Conservation (phyloP, 2,797 vertebrate genomes). For the Chiroxiphia lanceolata region DNA sequence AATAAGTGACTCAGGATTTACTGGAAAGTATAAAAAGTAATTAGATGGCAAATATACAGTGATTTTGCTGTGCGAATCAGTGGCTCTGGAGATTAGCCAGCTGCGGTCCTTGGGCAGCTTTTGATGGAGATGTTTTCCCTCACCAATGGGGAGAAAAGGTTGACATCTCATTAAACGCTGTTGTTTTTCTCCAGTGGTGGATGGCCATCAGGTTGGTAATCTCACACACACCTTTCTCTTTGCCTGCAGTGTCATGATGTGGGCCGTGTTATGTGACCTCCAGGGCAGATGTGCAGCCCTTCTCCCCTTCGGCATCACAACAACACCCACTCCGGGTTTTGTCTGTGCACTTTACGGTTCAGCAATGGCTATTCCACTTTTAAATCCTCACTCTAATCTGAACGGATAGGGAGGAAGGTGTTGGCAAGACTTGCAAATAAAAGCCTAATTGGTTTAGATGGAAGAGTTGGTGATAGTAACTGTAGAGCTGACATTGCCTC, state of each 20-base stretch:
- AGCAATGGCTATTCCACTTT: not conserved
- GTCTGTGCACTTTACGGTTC: not conserved
- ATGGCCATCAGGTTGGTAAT: not conserved
- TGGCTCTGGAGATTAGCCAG: not conserved
- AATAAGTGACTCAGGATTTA: not conserved
- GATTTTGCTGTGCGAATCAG: not conserved
- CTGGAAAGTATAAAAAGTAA: not conserved
- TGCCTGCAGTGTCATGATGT: not conserved
- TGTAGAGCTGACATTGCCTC: not conserved
- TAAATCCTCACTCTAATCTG: not conserved
- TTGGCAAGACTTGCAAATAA: not conserved
- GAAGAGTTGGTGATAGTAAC: not conserved
- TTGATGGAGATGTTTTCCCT: not conserved
- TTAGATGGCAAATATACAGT: not conserved
- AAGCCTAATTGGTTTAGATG: not conserved
- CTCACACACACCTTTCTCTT: not conserved
- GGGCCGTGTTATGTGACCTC: rapidly evolving
- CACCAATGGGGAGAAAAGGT: not conserved
- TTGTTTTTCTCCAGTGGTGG: rapidly evolving
- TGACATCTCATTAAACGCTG: not conserved
- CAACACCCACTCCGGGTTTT: not conserved
- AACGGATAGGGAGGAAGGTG: not conserved
- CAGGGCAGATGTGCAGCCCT: not conserved
- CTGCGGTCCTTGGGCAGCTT: not conserved
- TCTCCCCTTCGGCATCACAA: rapidly evolving